Percentiles rank a stretch among this genome's conserved stretches.
Conservation (phyloP, 2,888 invertebrate genomes). For the Eubasilissa splendida region DNA sequence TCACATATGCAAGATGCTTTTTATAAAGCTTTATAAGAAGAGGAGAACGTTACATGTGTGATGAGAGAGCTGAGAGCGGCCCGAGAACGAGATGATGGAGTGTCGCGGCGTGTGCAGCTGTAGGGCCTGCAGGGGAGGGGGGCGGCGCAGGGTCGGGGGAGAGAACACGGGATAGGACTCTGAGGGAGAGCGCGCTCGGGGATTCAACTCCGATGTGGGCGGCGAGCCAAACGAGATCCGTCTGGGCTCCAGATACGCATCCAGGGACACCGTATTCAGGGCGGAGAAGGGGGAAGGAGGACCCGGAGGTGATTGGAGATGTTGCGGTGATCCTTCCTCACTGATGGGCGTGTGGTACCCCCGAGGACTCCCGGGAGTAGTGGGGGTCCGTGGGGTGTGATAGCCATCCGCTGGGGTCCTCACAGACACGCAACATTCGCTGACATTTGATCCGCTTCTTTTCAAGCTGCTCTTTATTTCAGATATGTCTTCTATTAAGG, state of each 20-base stretch:
- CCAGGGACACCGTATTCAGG: slow-evolving; percentile 86
- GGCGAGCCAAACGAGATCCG: slow-evolving; percentile 87
- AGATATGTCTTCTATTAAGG: slow-evolving; percentile 50
- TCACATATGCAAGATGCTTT: slow-evolving; percentile 30
- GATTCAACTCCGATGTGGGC: slow-evolving; percentile 80
- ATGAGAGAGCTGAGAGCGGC: slow-evolving; percentile 85
- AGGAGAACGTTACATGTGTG: slow-evolving; percentile 84
- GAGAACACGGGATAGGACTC: slow-evolving; percentile 91
- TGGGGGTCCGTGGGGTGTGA: slow-evolving; percentile 71
- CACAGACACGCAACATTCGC: slow-evolving; percentile 72
- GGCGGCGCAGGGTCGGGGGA: slow-evolving; percentile 84
- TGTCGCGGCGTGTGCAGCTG: slow-evolving; percentile 75
- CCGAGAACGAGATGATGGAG: slow-evolving; percentile 84
- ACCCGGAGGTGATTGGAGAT: slow-evolving; percentile 66
- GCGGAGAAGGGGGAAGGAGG: slow-evolving; percentile 89
- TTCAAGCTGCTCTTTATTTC: slow-evolving; percentile 57
- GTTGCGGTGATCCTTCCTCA: slow-evolving; percentile 63
- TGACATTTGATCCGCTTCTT: slow-evolving; percentile 56
- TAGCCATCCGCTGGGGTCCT: slow-evolving; percentile 73
- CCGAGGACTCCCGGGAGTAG: slow-evolving; percentile 71
- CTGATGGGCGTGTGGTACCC: slow-evolving; percentile 67
- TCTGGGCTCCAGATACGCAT: slow-evolving; percentile 88
- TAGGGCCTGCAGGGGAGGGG: slow-evolving; percentile 64
- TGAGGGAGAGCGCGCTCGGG: slow-evolving; percentile 80
- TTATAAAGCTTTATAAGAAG: slow-evolving; percentile 16